Conservation (phyloP, 23 tunicate species). For the Diplosoma virens region DNA sequence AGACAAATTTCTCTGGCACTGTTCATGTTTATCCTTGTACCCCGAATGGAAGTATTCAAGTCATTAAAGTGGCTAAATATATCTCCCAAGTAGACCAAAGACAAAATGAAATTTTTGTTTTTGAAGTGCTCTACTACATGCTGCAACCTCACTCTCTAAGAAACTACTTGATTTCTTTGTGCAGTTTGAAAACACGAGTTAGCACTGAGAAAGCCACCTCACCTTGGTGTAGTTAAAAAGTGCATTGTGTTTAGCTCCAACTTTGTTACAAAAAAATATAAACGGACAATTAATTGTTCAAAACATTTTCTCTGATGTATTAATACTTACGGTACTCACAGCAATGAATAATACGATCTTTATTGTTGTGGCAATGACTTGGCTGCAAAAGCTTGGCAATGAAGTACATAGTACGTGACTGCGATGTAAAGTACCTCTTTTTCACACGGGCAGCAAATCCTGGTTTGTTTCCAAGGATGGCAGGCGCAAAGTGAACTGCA, state of each 20-base stretch:
- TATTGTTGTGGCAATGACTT: neutral
- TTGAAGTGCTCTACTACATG: neutral
- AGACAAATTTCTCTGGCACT: neutral
- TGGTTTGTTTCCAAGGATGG: neutral
- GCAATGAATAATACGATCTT: neutral
- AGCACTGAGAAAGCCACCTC: neutral
- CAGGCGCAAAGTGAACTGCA: neutral
- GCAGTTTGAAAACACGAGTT: neutral
- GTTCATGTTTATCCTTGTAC: neutral
- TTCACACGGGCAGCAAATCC: neutral
- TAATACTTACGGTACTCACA: neutral
- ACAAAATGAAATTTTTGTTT: neutral
- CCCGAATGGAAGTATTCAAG: neutral
- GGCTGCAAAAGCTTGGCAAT: neutral
- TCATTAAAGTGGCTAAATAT: neutral
- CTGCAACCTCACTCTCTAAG: neutral
- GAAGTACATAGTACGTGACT: neutral
- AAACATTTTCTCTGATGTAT: neutral
- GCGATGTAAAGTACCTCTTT: neutral
- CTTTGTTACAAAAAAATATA: neutral
- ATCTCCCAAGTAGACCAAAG: neutral
- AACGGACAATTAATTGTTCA: neutral
- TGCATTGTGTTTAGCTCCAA: neutral
- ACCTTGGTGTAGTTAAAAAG: neutral
- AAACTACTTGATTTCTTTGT: neutral